Evolutionary conservation across 30 jellyfish, hydroid and myxozoan species (phyloP), one percentile per base, ranked within the genome.

Genomic region (Catostylus mosaicus): DNA sequence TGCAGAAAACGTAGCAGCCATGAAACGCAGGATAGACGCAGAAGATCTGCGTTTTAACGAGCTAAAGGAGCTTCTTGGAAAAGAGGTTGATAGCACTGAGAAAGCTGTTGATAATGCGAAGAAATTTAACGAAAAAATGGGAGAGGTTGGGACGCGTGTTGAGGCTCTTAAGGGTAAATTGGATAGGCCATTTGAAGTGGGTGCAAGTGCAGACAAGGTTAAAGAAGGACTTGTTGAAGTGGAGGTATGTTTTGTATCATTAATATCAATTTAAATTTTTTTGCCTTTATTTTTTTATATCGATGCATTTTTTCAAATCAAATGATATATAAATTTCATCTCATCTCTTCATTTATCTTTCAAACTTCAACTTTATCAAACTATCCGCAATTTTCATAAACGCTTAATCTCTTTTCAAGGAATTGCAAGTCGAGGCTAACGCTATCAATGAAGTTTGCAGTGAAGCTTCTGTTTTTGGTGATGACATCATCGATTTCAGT

Each of bases 171-270:
- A 72, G 27, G 72, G 59, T 69, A 64, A 43, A 72, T 27, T 67
- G 47, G 87, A 65, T 33, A 35, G 61, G 66, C 96, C 86, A 3
- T 77, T 83, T 69, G 95, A 97, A 19, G 81, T 80, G 48, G 97
- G 90, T 48, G 93, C 99, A 26, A 92, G 92, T 69, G 88, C 96
- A 11, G 96, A 88, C 61, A 88, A 88, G 51, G 89, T 94, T 32
- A 88, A 94, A 78, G 92, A 64, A 32, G 98, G 86, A 54, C 84
- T 94, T 24, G 51, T 69, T 63, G 97, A 89, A 88, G 87, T 83
- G 8, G 99, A 94, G 87, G 91, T 79, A 30, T 9, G 89, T 19
- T n/a, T 1, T 52, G 50, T 33, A 3, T 66, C 0, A 46, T 10
- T 12, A 59, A 18, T 11, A n/a, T n/a, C n/a, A n/a, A n/a, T n/a